Conservation (phyloP, 2,888 invertebrate species). For the Andrena hattorfiana region DNA sequence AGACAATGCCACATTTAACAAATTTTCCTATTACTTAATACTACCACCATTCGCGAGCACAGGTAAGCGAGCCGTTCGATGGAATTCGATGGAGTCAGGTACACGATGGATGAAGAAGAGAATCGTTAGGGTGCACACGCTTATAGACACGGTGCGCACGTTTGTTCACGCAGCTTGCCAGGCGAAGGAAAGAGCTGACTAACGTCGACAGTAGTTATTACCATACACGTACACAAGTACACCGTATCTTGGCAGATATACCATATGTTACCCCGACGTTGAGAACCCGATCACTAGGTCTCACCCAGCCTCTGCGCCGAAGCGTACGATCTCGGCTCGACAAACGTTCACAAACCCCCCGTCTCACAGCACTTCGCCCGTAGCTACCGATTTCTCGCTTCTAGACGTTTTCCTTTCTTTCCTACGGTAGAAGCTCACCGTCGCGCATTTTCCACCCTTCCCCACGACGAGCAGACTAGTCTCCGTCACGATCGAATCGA, state of each 20-base stretch:
- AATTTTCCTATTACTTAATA: too few species aligned
- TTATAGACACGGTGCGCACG: neutral
- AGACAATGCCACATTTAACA: too few species aligned
- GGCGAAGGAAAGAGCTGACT: neutral
- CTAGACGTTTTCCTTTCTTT: conserved; percentile 24
- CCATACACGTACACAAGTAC: neutral
- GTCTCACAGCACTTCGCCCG: conserved; percentile 48
- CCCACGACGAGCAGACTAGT: neutral
- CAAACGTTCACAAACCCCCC: conserved; percentile 5
- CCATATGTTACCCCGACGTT: neutral
- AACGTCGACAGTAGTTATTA: neutral
- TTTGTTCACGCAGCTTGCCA: neutral
- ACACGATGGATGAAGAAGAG: neutral
- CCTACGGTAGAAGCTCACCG: conserved; percentile 17
- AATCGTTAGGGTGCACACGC: conserved; percentile 2
- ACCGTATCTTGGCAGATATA: neutral
- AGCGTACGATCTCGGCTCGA: conserved; percentile 16
- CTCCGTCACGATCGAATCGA: neutral
- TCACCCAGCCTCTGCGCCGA: conserved; percentile 5
- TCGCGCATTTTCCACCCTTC: neutral
- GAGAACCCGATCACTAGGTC: conserved; percentile 24
- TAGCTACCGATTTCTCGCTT: conserved; percentile 41
- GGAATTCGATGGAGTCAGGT: neutral
- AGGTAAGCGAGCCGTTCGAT: neutral
- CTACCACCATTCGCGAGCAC: too few species aligned